Evolutionary conservation across 2,113 vertebrate species (phyloP).

Genomic region (Dolichotis patagonum): DNA sequence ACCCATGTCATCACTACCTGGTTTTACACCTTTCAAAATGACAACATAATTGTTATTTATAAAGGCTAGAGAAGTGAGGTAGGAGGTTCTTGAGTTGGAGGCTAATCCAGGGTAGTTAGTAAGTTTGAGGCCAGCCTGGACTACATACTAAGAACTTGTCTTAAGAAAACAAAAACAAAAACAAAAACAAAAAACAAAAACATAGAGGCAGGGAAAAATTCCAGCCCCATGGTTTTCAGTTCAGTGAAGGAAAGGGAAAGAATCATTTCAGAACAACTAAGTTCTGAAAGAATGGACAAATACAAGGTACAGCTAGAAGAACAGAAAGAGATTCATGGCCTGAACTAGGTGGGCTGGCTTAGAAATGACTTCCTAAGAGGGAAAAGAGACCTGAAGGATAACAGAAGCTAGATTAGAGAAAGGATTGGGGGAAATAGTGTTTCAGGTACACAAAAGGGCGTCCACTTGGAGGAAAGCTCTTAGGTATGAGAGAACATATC

Average conservation of each 20-base stretch:
- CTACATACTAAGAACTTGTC: neutral
- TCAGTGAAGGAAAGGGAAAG: slow-evolving; percentile 33
- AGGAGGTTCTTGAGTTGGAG: neutral
- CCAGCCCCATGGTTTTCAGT: neutral
- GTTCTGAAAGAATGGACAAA: slow-evolving; percentile 30
- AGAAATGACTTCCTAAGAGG: neutral
- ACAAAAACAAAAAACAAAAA: neutral
- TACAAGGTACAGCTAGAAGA: neutral
- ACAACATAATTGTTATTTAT: slow-evolving; percentile 13
- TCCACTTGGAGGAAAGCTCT: neutral
- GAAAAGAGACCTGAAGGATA: neutral
- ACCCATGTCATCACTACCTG: neutral
- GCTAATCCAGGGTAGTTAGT: neutral
- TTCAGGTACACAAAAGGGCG: neutral
- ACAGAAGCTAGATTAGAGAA: slow-evolving; percentile 23
- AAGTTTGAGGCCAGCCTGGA: neutral
- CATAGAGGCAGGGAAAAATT: neutral
- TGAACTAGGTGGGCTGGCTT: neutral
- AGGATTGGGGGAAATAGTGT: neutral
- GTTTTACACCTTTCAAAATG: slow-evolving; percentile 22
- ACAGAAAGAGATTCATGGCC: slow-evolving; percentile 23
- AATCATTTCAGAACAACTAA: slow-evolving; percentile 48
- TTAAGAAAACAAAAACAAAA: neutral
- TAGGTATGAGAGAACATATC: neutral
- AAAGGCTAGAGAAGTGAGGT: slow-evolving; percentile 29